These are phyloP conservation scores for Lophotriccus pileatus DNA, from an alignment of 2,797 vertebrate genomes.

Conservation along the genomic window DNA sequence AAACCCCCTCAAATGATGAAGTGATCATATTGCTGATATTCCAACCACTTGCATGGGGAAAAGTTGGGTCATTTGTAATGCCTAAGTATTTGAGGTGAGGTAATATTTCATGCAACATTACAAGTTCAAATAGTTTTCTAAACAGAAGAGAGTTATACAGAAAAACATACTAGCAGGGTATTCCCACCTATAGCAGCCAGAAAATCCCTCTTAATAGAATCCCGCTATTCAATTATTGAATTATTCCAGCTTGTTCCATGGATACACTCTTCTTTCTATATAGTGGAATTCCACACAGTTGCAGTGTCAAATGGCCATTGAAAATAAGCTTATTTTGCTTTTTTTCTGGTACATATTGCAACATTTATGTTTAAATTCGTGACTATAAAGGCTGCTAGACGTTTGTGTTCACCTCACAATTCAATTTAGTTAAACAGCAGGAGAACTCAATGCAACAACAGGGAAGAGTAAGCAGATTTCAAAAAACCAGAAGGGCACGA, in stretches of 20 bases:
- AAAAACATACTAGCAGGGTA: background rate
- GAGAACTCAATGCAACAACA: constrained; percentile 4
- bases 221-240: background rate
- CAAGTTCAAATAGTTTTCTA: background rate
- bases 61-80: background rate
- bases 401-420: constrained; percentile 19
- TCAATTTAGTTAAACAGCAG: constrained; percentile 19
- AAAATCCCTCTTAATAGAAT: background rate
- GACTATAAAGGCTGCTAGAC: background rate
- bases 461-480: constrained; percentile 31
- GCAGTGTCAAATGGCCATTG: background rate
- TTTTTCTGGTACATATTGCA: background rate
- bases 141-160: background rate
- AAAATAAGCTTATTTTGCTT: background rate
- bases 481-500: background rate
- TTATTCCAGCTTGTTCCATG: background rate
- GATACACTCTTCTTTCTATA: background rate
- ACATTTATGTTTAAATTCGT: background rate
- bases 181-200: background rate
- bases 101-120: background rate
- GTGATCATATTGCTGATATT: background rate
- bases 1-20: background rate
- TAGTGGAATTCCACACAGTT: background rate
- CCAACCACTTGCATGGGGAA: background rate
- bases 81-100: background rate